Base-by-base conservation (phyloP, 2,888 invertebrate genomes). In the Mystacides longicornis region DNA sequence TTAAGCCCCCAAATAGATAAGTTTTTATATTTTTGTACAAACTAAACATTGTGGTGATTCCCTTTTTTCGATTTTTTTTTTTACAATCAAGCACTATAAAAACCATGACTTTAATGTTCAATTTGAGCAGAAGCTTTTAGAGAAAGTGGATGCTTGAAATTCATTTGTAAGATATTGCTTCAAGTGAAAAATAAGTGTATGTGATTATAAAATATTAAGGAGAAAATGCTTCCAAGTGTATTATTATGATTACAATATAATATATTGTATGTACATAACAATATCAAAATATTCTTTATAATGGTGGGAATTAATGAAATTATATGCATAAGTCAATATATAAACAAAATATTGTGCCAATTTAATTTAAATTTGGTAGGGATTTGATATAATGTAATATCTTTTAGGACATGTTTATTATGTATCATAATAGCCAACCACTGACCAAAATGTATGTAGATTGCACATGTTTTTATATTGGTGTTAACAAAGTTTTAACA, bases 11-110 rank as follows among this genome's bases (percentile, higher is more conserved):
- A 49, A 42, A 48, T 31, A 56, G 52, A 23, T 43, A 52, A 31
- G 48, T 52, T 56, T 56, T 56, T 56, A 51, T 56, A 56, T 52
- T 56, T 56, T 56, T 56, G 56, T 56, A 56, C 31, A 52, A 56
- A 55, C 33, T 31, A 47, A 51, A 27, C 4, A 37, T 37, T 37
- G 37, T 37, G 37, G n/a, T n/a, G n/a, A n/a, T n/a, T n/a, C n/a
- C n/a, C n/a, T n/a, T n/a, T n/a, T n/a, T n/a, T n/a, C n/a, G n/a
- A n/a, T n/a, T n/a, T n/a, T n/a, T n/a, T n/a, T n/a, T n/a, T n/a
- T n/a, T n/a, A n/a, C n/a, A n/a, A n/a, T n/a, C n/a, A n/a, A n/a
- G n/a, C n/a, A n/a, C n/a, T n/a, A n/a, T n/a, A n/a, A n/a, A n/a
- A n/a, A n/a, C n/a, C n/a, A n/a, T n/a, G n/a, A n/a, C n/a, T n/a